These are phyloP conservation scores for Petaurus breviceps DNA, from an alignment of 2,113 vertebrate genomes.

Conservation along the genomic window DNA sequence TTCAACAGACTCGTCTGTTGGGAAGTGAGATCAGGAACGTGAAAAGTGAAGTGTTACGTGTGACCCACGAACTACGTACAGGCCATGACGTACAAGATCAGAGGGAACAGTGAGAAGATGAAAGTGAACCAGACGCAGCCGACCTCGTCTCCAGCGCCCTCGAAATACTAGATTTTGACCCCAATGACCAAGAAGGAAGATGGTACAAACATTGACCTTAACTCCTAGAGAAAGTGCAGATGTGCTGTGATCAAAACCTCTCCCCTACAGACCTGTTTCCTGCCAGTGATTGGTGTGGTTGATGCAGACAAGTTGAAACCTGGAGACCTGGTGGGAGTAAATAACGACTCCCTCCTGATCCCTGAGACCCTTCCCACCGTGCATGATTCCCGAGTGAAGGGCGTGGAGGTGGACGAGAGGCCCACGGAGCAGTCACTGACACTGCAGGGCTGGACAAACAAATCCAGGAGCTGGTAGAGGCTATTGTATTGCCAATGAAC, in stretches of 20 bases:
- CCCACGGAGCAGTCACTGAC: conserved; percentile 98
- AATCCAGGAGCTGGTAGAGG: conserved; percentile 99
- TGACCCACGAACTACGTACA: conserved; percentile 94
- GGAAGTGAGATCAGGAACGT: conserved; percentile 97
- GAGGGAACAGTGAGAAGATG: conserved; percentile 99
- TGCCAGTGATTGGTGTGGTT: conserved; percentile 97
- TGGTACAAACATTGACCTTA: conserved; percentile 97
- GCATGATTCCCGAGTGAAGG: conserved; percentile 98
- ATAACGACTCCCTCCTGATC: conserved; percentile 99
- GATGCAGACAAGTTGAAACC: conserved; percentile 99
- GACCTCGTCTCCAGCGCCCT: conserved; percentile 98
- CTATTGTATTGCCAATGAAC: conserved; percentile 98
- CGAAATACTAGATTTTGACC: conserved; percentile 97
- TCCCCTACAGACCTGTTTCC: conserved; percentile 98
- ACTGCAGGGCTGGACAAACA: conserved; percentile 98
- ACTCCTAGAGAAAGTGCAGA: conserved; percentile 96
- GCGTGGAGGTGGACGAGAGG: conserved; percentile 99
- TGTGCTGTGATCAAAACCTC: conserved; percentile 99
- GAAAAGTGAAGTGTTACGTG: conserved; percentile 97
- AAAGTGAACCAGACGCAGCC: conserved; percentile 98
- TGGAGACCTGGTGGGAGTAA: conserved; percentile 96
- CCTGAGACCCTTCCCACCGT: conserved; percentile 98
- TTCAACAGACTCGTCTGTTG: conserved; percentile 90
- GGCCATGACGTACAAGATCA: conserved; percentile 99
- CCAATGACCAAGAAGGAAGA: conserved; percentile 98